Evolutionary conservation across 2,888 invertebrate genomes (phyloP).

Genomic region (Nephrocerus scutellatus): DNA sequence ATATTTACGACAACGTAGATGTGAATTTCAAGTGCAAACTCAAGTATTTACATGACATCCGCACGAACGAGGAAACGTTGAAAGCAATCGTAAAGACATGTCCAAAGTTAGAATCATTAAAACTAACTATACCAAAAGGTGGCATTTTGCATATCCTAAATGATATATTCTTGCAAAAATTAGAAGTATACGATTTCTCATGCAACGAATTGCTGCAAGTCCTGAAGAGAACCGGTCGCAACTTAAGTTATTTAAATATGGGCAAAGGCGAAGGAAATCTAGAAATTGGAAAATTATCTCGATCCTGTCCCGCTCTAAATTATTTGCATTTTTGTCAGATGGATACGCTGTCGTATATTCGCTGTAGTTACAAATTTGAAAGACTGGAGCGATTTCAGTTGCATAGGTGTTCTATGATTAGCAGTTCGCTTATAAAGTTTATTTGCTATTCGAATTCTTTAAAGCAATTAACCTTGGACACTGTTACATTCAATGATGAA

Average conservation of each 20-base stretch:
- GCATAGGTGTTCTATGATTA: slow-evolving; percentile 57
- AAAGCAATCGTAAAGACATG: slow-evolving; percentile 56
- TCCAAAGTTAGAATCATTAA: slow-evolving; percentile 58
- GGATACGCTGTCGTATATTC: slow-evolving; percentile 53
- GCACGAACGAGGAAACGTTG: slow-evolving; percentile 55
- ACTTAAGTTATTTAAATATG: slow-evolving; percentile 53
- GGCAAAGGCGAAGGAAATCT: slow-evolving; percentile 54
- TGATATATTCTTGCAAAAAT: slow-evolving; percentile 48
- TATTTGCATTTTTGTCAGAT: slow-evolving; percentile 62
- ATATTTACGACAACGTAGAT: slow-evolving; percentile 52
- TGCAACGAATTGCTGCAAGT: slow-evolving; percentile 56
- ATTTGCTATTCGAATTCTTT: slow-evolving; percentile 56
- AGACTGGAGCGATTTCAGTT: slow-evolving; percentile 61
- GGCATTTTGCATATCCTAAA: slow-evolving; percentile 40
- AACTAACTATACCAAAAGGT: slow-evolving; percentile 57
- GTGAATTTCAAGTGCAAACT: slow-evolving; percentile 57
- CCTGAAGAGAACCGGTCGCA: slow-evolving; percentile 52
- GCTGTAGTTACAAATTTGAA: slow-evolving; percentile 53
- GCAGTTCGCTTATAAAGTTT: slow-evolving; percentile 53
- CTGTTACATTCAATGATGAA: slow-evolving; percentile 59
- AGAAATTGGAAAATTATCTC: slow-evolving; percentile 55
- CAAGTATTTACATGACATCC: slow-evolving; percentile 60
- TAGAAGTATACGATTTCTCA: slow-evolving; percentile 58
- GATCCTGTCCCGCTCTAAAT: slow-evolving; percentile 54
- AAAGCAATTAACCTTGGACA: slow-evolving; percentile 59